phyloP scores from a whole-genome alignment of 2,113 vertebrate genomes.

The Emydocephalus ijimae region DNA sequence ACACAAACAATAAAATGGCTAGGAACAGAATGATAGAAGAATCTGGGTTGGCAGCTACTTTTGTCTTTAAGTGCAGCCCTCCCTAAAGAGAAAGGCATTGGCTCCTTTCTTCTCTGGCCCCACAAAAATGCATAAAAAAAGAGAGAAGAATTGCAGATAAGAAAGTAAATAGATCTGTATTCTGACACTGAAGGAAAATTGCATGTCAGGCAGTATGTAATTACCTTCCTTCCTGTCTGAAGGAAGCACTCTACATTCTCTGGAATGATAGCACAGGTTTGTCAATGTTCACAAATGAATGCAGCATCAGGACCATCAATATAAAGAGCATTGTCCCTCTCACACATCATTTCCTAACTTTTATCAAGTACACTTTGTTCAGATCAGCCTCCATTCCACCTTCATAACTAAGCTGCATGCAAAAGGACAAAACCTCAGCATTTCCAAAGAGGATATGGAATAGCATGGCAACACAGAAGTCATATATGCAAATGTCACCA shows the following conservation, averaged over 20 bases:
- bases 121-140: conserved; percentile 29
- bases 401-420: neutral
- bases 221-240: conserved; percentile 15
- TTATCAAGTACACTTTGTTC: neutral
- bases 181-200: conserved; percentile 33
- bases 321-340: neutral
- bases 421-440: neutral
- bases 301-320: conserved; percentile 1
- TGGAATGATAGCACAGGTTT: conserved; percentile 7
- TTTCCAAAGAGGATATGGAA: neutral
- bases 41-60: conserved; percentile 30
- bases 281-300: conserved; percentile 25
- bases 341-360: neutral
- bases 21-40: conserved; percentile 43
- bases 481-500: neutral
- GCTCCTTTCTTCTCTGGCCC: neutral
- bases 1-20: conserved; percentile 50
- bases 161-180: conserved; percentile 20
- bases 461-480: neutral
- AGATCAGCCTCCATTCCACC: neutral
- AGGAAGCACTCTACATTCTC: neutral
- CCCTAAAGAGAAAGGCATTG: conserved; percentile 36
- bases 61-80: conserved; percentile 33
- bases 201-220: neutral
- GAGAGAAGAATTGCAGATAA: conserved; percentile 15